These are phyloP conservation scores for Tetrax tetrax DNA, from an alignment of 2,113 vertebrate species.

Conservation along the genomic window DNA sequence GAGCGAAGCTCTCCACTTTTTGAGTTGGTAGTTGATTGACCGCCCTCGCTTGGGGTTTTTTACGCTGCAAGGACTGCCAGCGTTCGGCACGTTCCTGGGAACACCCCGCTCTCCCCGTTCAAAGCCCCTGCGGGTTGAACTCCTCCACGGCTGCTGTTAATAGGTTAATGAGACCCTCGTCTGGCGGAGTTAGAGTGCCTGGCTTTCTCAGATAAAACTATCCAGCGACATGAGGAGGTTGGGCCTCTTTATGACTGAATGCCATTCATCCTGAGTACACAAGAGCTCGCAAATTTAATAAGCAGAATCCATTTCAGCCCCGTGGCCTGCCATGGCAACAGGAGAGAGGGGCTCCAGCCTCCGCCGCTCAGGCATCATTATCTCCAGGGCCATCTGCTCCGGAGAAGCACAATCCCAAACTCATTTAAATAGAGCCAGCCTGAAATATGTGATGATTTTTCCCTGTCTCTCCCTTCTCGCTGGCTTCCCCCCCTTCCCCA, in stretches of 20 bases:
- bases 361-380: slow-evolving; percentile 87
- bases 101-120: background rate
- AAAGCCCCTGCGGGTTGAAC: slow-evolving; percentile 29
- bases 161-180: slow-evolving; percentile 69
- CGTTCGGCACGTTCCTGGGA: slow-evolving; percentile 29
- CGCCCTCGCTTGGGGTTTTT: background rate
- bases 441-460: slow-evolving; percentile 68
- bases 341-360: slow-evolving; percentile 77
- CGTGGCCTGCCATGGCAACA: slow-evolving; percentile 82
- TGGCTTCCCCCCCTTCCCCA: fast-evolving
- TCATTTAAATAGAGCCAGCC: slow-evolving; percentile 79
- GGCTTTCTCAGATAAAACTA: slow-evolving; percentile 79
- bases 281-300: slow-evolving; percentile 83
- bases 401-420: slow-evolving; percentile 83
- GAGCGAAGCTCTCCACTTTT: fast-evolving
- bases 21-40: fast-evolving
- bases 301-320: slow-evolving; percentile 81
- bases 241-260: slow-evolving; percentile 73
- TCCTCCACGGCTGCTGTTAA: slow-evolving; percentile 61
- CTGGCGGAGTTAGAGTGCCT: slow-evolving; percentile 69
- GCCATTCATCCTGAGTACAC: slow-evolving; percentile 80
- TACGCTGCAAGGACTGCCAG: fast-evolving
- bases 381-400: slow-evolving; percentile 94
- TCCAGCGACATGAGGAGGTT: slow-evolving; percentile 68
- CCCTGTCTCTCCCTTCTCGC: background rate